Evolutionary conservation across 2,888 invertebrate species (phyloP), one percentile per base, ranked within the genome.

Genomic region (Limnephilus marmoratus): DNA sequence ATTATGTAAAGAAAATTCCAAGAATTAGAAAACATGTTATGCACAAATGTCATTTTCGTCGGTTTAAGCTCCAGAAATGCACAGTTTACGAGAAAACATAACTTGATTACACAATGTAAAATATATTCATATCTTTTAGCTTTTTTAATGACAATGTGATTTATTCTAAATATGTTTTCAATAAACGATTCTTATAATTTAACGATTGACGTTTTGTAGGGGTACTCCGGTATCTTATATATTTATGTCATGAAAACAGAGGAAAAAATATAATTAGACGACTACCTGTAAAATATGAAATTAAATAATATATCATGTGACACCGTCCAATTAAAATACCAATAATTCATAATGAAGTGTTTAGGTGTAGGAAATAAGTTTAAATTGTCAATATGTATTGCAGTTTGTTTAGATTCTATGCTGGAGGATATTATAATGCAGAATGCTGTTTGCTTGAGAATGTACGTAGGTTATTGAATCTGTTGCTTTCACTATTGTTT

Each of bases 281-380:
- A 88, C 34, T 91, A 83, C 81, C 81, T 92, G 90, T 90, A 90
- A 92, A 85, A 92, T 92, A 86, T 92, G 81, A 92, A 92, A 88
- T 90, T 81, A 83, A 89, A 68, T 68, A 83, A 86, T 91, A 93
- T 93, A 93, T 93, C 93, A 93, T 91, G 91, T 92, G 93, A 93
- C 93, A 93, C 93, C 93, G 93, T 93, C 93, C 93, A 93, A 92
- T 92, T 91, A 89, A 90, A 93, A 92, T 93, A 93, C 93, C 93
- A 92, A 93, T 93, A 92, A 91, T 91, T 92, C 81, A 90, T 93
- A 92, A 90, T 83, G 81, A 88, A 92, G 90, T 90, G 41, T 90
- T 87, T 92, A 92, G 92, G 83, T 92, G 81, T 92, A 92, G 90
- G 81, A 34, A 90, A 92, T 85, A 85, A 86, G 81, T 86, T 88